These are phyloP conservation scores for Periplaneta americana DNA, from an alignment of 1,140 invertebrate species.

Conservation along the genomic window DNA sequence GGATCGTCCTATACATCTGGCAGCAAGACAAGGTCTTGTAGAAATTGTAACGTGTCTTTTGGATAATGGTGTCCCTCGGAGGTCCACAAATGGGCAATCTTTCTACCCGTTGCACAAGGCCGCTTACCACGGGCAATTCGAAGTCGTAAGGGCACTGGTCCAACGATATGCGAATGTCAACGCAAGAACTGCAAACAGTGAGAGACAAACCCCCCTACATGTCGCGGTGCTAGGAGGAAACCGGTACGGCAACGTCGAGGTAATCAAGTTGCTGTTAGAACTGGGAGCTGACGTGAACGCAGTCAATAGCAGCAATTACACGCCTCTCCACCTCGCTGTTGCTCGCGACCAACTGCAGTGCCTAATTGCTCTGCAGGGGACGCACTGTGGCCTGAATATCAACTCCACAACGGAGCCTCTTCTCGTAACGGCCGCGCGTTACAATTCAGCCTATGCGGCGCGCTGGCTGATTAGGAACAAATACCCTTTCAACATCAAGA, in stretches of 20 bases:
- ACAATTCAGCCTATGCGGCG: not conserved
- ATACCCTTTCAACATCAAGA: not conserved
- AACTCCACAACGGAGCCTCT: not conserved
- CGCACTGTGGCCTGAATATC: not conserved
- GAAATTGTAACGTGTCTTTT: not conserved
- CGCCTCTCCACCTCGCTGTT: not conserved
- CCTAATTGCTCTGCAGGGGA: not conserved
- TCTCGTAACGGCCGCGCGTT: not conserved
- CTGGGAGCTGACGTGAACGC: not conserved
- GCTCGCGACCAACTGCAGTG: not conserved
- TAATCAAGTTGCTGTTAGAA: not conserved
- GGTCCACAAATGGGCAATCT: not conserved
- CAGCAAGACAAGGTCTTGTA: not conserved
- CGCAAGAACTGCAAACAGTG: not conserved
- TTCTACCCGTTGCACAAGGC: not conserved
- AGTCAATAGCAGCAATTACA: not conserved
- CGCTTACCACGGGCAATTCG: not conserved
- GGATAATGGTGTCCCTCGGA: not conserved
- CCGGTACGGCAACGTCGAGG: not conserved
- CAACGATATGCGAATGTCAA: not conserved
- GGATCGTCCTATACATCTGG: not conserved
- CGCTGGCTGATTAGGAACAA: not conserved
- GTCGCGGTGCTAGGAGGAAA: not conserved
- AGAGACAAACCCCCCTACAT: not conserved
- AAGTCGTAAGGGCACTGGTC: not conserved